Base-by-base conservation (phyloP, 2,797 vertebrate species). In the Acanthis flammea region DNA sequence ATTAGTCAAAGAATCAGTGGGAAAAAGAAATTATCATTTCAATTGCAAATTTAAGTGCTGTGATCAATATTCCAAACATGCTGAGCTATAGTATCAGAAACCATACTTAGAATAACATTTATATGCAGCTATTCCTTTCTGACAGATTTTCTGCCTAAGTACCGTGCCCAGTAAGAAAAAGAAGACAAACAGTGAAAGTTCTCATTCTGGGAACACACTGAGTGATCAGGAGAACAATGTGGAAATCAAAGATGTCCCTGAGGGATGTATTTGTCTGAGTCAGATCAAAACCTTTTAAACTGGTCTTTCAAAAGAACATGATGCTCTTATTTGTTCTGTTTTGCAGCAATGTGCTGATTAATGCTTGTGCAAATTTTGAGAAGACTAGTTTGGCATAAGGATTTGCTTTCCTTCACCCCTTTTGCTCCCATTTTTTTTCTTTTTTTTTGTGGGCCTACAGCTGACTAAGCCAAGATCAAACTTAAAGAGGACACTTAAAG, bases 221-320 rank as follows among this genome's bases (percentile, higher is more conserved):
- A 87, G 90, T 92, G 95, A 97, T 96, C 82, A 94, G 86, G 71
- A 95, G 86, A 96, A 92, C 94, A 95, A 94, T 84, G 82, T 47
- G 81, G 91, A 96, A 97, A 96, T 96, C 93, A 96, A 95, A 96
- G 92, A 94, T 75, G 61, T 86, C 92, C 95, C 93, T 79, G n/a
- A 89, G 94, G 94, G 91, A 85, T 66, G 41, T 80, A 73, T 93
- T 91, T 93, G 75, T 70, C 86, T 82, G 81, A 95, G 83, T 96
- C 88, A 82, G 95, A 96, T 97, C 96, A 94, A 96, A 97, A 70
- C 87, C 86, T 86, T 94, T 96, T 95, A 97, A 95, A 92, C 78
- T 45, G 47, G 79, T 86, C 94, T 96, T 96, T 96, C 87, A 91
- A 95, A 95, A 92, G 95, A 95, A 95, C 95, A 95, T 1, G 39